A percentile compares a stretch with the other conserved stretches of the same genome.
These are phyloP conservation scores for Platycercus adscitus DNA, from an alignment of 2,113 vertebrate species.

Conservation along the genomic window DNA sequence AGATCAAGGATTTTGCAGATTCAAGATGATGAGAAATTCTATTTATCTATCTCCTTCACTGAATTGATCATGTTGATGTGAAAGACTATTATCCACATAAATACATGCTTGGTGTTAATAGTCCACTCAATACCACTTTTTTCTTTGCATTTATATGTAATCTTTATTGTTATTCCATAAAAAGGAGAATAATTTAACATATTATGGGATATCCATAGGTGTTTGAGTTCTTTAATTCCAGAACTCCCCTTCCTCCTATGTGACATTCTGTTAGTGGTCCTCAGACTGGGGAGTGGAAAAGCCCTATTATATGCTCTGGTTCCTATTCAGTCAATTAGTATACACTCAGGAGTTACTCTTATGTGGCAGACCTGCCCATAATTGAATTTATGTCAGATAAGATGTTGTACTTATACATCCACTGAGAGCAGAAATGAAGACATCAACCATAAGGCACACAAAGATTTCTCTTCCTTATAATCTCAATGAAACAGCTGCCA, in stretches of 20 bases:
- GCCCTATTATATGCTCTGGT: background rate
- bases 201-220: background rate
- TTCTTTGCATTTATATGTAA: background rate
- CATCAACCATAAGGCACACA: conserved; percentile 20
- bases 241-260: background rate
- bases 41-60: background rate
- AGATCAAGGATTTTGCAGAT: background rate
- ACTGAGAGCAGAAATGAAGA: conserved; percentile 44
- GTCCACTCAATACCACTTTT: background rate
- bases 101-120: background rate
- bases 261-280: background rate
- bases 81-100: background rate
- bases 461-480: background rate
- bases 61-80: background rate
- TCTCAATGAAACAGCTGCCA: background rate
- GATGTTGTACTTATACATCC: conserved; percentile 18
- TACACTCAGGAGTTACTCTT: conserved; percentile 9
- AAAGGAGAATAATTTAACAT: background rate
- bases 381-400: conserved; percentile 58
- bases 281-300: background rate
- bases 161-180: background rate
- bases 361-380: conserved; percentile 6
- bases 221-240: background rate
- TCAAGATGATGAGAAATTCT: background rate
- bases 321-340: background rate